phyloP scores from a whole-genome alignment of 2,888 invertebrate species.

The Agriopis leucophaearia region DNA sequence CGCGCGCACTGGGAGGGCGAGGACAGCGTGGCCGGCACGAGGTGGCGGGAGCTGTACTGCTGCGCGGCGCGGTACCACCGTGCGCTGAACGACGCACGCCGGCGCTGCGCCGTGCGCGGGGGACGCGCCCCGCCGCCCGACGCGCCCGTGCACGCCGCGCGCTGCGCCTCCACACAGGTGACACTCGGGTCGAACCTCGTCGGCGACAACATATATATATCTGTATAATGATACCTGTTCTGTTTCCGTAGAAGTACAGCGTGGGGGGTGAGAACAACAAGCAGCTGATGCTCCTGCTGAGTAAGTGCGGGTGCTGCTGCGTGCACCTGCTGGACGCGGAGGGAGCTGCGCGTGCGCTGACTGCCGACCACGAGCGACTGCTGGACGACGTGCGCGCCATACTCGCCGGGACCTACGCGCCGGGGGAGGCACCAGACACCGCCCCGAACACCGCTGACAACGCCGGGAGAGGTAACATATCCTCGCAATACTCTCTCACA shows the following conservation, averaged over 20 bases:
- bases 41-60: conserved; percentile 18
- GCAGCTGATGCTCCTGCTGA: background rate
- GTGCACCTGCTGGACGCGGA: conserved; percentile 22
- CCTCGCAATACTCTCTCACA: background rate
- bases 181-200: no score
- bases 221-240: no score
- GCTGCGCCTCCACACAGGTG: background rate
- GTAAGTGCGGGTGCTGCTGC: conserved; percentile 29
- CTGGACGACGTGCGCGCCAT: background rate
- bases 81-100: conserved; percentile 41
- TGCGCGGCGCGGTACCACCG: conserved; percentile 43
- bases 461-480: no score
- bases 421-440: no score
- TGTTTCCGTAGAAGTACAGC: no score
- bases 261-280: no score
- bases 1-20: background rate
- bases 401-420: background rate
- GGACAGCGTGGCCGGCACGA: background rate
- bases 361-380: background rate
- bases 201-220: no score
- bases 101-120: conserved; percentile 31
- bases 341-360: conserved; percentile 14
- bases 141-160: conserved; percentile 23
- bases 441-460: no score
- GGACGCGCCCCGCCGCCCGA: conserved; percentile 9